Base-by-base conservation (phyloP, 1,140 invertebrate species). In the Palaemon carinicauda region DNA sequence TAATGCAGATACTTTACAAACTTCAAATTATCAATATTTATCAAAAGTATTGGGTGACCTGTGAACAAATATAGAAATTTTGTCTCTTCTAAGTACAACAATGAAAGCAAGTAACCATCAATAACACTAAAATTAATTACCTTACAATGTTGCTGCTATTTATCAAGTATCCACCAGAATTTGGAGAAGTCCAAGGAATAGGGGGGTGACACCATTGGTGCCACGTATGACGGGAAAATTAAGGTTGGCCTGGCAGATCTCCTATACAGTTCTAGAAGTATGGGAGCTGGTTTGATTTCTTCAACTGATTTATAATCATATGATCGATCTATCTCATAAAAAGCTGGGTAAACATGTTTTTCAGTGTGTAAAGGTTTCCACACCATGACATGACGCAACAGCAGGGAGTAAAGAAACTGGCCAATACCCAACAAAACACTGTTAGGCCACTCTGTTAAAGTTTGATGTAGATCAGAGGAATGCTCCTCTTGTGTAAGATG, bases 221-320 rank as follows among this genome's bases (percentile, higher is more conserved):
- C 90, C 69, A 95, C 91, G 85, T 92, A 92, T 0, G 94, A 91
- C 53, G 95, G 94, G 92, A 98, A 96, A 15, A 80, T 88, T 12
- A 90, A 41, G 3, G 50, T 83, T 4, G 90, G 88, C 17, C 89
- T 86, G 19, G 94, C 92, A 0, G 95, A 95, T 27, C 94, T 94
- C 33, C 93, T 92, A 90, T 95, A 95, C 52, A 97, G 90, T 73
- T 93, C 93, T 5, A 94, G 91, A 19, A 98, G 91, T 53, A 94
- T 90, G 17, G 96, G 96, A 93, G 97, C 96, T 27, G 96, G 95
- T 92, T 97, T 96, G n/a, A 96, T 93, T 92, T 97, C 95, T 91
- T 96, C 94, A 75, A 94, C 94, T 0, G 94, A 91, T 29, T 93
- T 89, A 0, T 93, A 92, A 0, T 94, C 93, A 90, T 95, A 94